Conservation (phyloP, 2,888 invertebrate species). For the Sussaba pulchella region DNA sequence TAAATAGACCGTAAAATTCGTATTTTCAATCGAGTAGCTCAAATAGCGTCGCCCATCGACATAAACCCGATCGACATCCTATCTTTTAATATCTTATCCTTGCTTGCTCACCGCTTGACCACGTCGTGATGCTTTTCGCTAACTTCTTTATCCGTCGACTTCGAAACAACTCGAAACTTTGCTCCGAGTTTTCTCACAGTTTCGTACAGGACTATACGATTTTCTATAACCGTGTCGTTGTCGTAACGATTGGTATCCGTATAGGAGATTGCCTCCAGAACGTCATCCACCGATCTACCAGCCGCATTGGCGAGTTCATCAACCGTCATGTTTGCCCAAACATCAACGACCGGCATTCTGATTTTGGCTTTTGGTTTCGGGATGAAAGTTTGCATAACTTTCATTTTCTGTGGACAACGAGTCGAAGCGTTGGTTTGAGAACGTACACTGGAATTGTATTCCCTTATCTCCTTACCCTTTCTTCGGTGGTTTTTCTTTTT, state of each 20-base stretch:
- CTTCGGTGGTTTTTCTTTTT: slow-evolving; percentile 87
- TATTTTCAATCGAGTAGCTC: too few relatives aligned
- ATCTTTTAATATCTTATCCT: not conserved
- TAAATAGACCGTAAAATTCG: too few relatives aligned
- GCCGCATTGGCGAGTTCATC: slow-evolving; percentile 89
- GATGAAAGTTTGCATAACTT: slow-evolving; percentile 68
- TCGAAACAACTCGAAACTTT: slow-evolving; percentile 86
- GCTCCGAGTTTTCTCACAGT: slow-evolving; percentile 89
- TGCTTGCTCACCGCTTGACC: slow-evolving; percentile 75
- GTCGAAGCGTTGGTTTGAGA: too few relatives aligned
- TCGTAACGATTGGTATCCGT: slow-evolving; percentile 87
- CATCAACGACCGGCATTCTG: slow-evolving; percentile 85
- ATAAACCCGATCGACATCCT: too few relatives aligned
- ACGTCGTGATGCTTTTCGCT: slow-evolving; percentile 78
- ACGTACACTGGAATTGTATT: slow-evolving; percentile 82
- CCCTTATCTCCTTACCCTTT: slow-evolving; percentile 85
- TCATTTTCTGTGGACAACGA: slow-evolving; percentile 69
- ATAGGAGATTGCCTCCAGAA: slow-evolving; percentile 89
- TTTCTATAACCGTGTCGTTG: slow-evolving; percentile 87
- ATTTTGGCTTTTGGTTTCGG: slow-evolving; percentile 85
- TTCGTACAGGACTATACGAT: slow-evolving; percentile 88
- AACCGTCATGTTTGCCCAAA: slow-evolving; percentile 94
- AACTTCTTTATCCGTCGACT: slow-evolving; percentile 84
- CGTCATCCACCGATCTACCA: slow-evolving; percentile 88
- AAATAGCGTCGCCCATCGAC: too few relatives aligned